Evolutionary conservation across 2,113 vertebrate species (phyloP).

Genomic region (Lontra canadensis): DNA sequence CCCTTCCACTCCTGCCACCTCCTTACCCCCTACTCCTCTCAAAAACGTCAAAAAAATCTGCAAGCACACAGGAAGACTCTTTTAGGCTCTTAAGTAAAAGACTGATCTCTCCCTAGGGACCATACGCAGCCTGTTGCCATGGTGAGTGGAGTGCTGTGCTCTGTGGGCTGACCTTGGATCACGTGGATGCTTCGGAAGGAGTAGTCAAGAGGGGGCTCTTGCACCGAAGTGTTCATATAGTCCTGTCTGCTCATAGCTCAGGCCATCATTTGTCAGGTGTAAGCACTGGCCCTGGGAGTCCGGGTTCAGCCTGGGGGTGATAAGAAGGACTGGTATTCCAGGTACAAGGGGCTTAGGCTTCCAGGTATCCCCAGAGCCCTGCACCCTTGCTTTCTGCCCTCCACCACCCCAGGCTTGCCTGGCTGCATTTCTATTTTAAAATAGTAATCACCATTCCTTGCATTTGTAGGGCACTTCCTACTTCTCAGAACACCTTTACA

Average conservation of each 20-base stretch:
- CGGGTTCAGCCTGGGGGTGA: constrained; percentile 58
- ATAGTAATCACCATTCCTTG: neutral
- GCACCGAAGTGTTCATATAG: constrained; percentile 58
- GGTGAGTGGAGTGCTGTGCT: neutral
- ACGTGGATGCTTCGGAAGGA: constrained; percentile 84
- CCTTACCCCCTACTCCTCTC: neutral
- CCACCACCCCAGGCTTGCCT: neutral
- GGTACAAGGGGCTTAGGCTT: neutral
- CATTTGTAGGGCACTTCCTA: neutral
- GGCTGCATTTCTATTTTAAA: constrained; percentile 39
- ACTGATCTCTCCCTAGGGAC: constrained; percentile 17
- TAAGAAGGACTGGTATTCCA: constrained; percentile 42
- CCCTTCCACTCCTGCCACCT: neutral
- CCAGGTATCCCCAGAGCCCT: neutral
- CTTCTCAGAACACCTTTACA: constrained; percentile 31
- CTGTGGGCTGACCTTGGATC: constrained; percentile 79
- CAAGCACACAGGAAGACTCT: neutral
- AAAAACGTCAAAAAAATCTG: neutral
- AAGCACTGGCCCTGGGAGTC: constrained; percentile 55
- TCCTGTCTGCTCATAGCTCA: constrained; percentile 71
- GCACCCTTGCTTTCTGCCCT: neutral
- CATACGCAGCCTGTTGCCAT: neutral
- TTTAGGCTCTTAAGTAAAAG: constrained; percentile 1
- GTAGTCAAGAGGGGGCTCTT: constrained; percentile 84
- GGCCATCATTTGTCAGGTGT: constrained; percentile 64